Conservation (phyloP, 2,888 invertebrate species). For the Troides aeacus region DNA sequence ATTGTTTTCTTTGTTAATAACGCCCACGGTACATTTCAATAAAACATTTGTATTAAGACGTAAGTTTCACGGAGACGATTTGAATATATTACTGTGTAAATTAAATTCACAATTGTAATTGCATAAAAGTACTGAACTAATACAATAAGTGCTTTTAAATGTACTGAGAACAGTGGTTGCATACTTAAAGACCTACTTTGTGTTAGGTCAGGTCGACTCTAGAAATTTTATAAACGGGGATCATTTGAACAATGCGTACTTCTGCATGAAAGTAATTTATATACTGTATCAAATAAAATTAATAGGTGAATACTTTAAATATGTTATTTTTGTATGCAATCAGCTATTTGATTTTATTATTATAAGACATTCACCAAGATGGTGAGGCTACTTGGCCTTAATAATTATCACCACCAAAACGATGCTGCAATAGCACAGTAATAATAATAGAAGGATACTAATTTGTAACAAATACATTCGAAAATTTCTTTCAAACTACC, state of each 20-base stretch:
- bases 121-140: conserved; percentile 15
- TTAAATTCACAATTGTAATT: conserved; percentile 14
- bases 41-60: conserved; percentile 1
- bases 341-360: too few relatives aligned
- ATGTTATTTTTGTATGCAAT: too few relatives aligned
- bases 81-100: conserved; percentile 21
- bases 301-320: too few relatives aligned
- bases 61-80: conserved; percentile 12
- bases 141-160: conserved; percentile 20
- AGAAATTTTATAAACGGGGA: background rate
- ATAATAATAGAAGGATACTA: too few relatives aligned
- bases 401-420: too few relatives aligned
- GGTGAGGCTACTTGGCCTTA: too few relatives aligned
- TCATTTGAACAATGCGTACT: background rate
- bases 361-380: too few relatives aligned
- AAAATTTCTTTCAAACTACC: too few relatives aligned
- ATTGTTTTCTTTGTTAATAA: conserved; percentile 1
- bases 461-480: too few relatives aligned
- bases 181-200: conserved; percentile 23
- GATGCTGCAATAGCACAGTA: too few relatives aligned
- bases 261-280: background rate
- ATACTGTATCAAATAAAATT: background rate
- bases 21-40: background rate
- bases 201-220: background rate
- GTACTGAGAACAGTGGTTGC: conserved; percentile 16